Evolutionary conservation across 2,797 vertebrate genomes (phyloP).

Genomic region (Silurus aristotelis): DNA sequence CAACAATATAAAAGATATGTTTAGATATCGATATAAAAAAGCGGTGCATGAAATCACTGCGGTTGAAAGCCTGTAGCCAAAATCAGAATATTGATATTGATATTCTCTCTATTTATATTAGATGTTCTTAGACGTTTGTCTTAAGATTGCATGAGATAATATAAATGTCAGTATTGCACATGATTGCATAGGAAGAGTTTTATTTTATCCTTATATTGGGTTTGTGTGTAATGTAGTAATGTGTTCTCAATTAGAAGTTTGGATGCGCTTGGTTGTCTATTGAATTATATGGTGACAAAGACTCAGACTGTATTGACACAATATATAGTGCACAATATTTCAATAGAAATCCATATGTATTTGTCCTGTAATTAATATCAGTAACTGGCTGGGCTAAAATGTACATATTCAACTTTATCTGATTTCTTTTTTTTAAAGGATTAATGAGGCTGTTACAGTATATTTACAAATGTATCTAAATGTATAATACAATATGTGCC

Average conservation of each 20-base stretch:
- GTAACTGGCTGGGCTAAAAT: not conserved
- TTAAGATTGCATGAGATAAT: not conserved
- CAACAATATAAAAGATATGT: constrained; percentile 12
- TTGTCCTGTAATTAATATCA: not conserved
- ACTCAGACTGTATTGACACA: not conserved
- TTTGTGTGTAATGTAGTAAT: not conserved
- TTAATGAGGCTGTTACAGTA: not conserved
- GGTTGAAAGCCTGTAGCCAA: not conserved
- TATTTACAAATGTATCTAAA: not conserved
- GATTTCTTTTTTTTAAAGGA: not conserved
- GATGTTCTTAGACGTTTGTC: not conserved
- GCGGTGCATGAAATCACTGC: not conserved
- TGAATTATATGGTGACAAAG: not conserved
- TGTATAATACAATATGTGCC: too few relatives aligned
- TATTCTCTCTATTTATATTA: too few relatives aligned
- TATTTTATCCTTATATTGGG: too few relatives aligned
- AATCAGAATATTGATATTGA: not conserved
- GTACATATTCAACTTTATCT: not conserved
- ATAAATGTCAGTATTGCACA: not conserved
- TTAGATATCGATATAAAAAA: not conserved
- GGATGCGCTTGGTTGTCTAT: not conserved
- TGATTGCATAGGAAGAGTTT: not conserved
- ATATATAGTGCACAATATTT: not conserved
- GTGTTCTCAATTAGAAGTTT: not conserved
- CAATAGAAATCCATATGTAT: not conserved